Percentiles rank a stretch among this genome's conserved stretches.
These are phyloP conservation scores for Hyperoplus immaculatus DNA, from an alignment of 2,797 vertebrate genomes.

Conservation along the genomic window DNA sequence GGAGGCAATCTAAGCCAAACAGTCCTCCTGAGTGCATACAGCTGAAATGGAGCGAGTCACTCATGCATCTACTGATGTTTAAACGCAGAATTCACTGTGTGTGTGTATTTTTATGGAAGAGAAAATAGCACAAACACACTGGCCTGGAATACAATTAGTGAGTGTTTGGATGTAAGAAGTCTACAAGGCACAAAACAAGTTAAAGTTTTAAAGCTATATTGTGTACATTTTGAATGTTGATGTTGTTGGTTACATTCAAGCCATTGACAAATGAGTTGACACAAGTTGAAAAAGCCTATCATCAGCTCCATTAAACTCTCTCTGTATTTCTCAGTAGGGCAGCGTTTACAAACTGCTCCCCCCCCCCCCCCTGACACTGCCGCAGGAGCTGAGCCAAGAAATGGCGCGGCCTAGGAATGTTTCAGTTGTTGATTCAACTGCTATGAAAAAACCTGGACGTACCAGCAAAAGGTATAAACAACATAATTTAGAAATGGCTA, in stretches of 20 bases:
- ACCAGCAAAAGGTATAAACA: neutral
- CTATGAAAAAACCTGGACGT: too few relatives aligned
- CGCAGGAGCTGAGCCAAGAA: too few relatives aligned
- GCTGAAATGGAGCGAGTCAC: constrained; percentile 47
- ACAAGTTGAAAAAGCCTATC: too few relatives aligned
- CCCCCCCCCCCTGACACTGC: too few relatives aligned
- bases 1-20: constrained; percentile 49
- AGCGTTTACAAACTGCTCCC: too few relatives aligned
- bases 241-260: neutral
- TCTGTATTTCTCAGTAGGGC: too few relatives aligned
- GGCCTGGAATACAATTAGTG: constrained; percentile 28
- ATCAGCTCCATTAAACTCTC: too few relatives aligned
- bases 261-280: too few relatives aligned
- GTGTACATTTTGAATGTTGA: too few relatives aligned
- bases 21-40: constrained; percentile 54
- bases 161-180: neutral
- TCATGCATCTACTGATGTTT: constrained; percentile 60
- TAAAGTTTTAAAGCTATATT: neutral
- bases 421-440: too few relatives aligned
- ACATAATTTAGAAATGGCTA: neutral
- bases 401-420: too few relatives aligned
- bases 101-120: constrained; percentile 11
- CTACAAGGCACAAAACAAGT: neutral
- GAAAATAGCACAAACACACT: constrained; percentile 9
- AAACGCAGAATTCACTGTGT: constrained; percentile 33